Base-by-base conservation (phyloP, 64 coral and sea anemone species). In the Montipora sp. region DNA sequence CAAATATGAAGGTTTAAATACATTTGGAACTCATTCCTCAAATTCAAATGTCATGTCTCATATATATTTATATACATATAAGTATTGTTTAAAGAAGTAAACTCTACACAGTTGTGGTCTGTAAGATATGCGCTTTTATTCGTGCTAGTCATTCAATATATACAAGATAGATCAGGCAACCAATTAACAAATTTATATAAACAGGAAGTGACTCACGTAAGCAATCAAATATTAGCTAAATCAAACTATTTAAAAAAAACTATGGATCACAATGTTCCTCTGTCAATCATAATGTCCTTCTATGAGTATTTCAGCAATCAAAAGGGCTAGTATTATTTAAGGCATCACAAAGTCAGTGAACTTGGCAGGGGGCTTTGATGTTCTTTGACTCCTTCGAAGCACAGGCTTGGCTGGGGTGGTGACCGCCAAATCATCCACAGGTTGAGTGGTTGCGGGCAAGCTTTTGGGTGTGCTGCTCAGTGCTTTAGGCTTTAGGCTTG, bases 221-320 rank as follows among this genome's bases (percentile, higher is more conserved):
- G 48, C 76, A 78, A 46, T 78, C 76, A 78, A 46, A 21, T 78
- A 47, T 78, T 78, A 18, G 48, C 76, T 78, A 78, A 78, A 78
- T 36, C 48, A 78, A 78, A 78, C 43, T 13, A 47, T 47, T 78
- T 78, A 23, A 78, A 78, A 78, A 78, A 22, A 75, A 22, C n/a
- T 75, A 75, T 5, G 15, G 15, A 78, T 78, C 18, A 78, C 46
- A 78, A 78, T 78, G 76, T 78, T 78, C 76, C 76, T 78, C 76
- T 78, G 76, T 78, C 16, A 78, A 78, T 78, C 76, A 78, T 57
- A 78, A 78, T 78, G 76, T 78, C 76, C 24, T 1, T 78, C n/a
- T 78, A 78, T 48, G 76, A 78, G 48, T 78, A 78, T 43, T 78
- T 78, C 76, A 78, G 76, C 76, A 78, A 78, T 78, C 76, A 57